Evolutionary conservation across 2,888 invertebrate species (phyloP), one percentile per base, ranked within the genome.

Genomic region (Acheta domesticus): DNA sequence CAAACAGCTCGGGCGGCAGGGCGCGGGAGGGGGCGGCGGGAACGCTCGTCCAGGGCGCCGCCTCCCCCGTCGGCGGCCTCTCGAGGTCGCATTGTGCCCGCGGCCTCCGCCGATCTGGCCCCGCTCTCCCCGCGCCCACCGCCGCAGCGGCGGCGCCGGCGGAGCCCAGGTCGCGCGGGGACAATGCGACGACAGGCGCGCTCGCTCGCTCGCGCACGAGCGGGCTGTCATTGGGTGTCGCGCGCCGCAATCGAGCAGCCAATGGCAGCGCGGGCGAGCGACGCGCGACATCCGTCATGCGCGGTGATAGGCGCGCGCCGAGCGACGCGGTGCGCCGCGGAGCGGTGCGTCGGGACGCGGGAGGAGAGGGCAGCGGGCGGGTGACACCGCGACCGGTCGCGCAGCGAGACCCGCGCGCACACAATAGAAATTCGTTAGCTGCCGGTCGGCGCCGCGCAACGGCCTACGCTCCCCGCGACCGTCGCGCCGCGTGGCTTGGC

Each of bases 381-480:
- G 21, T 49, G 77, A 21, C 77, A 50, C 21, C 21, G 50, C 77
- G 77, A 77, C 77, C 49, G 49, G 49, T 77, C 77, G 21, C 77
- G 49, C n/a, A 23, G 23, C 23, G 2, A 23, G 23, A 4, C 23
- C 23, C 23, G 23, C 49, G 23, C 49, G 77, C 12, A 12, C 49
- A 21, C 77, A 50, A 49, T n/a, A 12, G 76, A 49, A 48, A 76
- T n/a, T 76, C 48, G 76, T 76, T n/a, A n/a, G 19, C 14, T 2
- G 20, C 2, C 23, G 23, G 23, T 23, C 23, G 23, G 2, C 23
- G 23, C 49, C n/a, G 23, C 76, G 21, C 48, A 21, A 20, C n/a
- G 20, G 49, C 16, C 49, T 3, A 49, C 23, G 23, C 23, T 23
- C 23, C 23, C 23, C 23, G 23, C 23, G 23, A 23, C 23, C 23